Base-by-base conservation (phyloP, 2,888 invertebrate species). In the Willowsia nigromaculata region DNA sequence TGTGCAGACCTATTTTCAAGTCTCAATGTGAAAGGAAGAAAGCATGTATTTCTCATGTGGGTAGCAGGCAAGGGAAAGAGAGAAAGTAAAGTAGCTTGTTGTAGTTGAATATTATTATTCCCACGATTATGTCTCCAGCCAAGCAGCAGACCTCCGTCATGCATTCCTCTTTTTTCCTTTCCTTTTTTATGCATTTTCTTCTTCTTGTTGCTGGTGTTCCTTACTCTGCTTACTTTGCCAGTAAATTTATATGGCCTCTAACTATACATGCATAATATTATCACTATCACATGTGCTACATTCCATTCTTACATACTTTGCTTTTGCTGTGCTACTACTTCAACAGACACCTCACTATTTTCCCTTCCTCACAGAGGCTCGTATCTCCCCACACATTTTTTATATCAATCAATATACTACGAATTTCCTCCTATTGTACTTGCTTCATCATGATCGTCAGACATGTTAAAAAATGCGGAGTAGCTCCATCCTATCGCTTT, bases 41-140 rank as follows among this genome's bases (percentile, higher is more conserved):
- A 56, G 62, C 62, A 59, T 65, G 68, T 68, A 84, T 76, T 62
- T 76, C 76, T 85, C 80, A 80, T 78, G 86, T 80, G 78, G 68
- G 62, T 85, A 78, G 62, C n/a, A 74, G 47, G 11, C n/a, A 56
- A 65, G n/a, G 56, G 22, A 62, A 62, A 62, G 27, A 62, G 62
- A 62, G 47, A 59, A 43, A 82, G 65, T 37, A 59, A 71, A 56
- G 74, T 80, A 86, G 86, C 86, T 86, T 85, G 85, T 80, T 86
- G 80, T 80, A 80, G 86, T 86, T 68, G 86, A 86, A 86, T 86
- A 86, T 86, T 71, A 71, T 71, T 86, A 86, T 86, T 86, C 86
- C 86, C 86, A 86, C 86, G 86, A 86, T 86, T 86, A 86, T 80
- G 78, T 86, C 86, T 86, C 80, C 80, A 78, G 65, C 80, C 62